A percentile compares a stretch with the other conserved stretches of the same genome.
These are phyloP conservation scores for Drosophila mimica DNA, from an alignment of 2,888 invertebrate species.

Conservation along the genomic window DNA sequence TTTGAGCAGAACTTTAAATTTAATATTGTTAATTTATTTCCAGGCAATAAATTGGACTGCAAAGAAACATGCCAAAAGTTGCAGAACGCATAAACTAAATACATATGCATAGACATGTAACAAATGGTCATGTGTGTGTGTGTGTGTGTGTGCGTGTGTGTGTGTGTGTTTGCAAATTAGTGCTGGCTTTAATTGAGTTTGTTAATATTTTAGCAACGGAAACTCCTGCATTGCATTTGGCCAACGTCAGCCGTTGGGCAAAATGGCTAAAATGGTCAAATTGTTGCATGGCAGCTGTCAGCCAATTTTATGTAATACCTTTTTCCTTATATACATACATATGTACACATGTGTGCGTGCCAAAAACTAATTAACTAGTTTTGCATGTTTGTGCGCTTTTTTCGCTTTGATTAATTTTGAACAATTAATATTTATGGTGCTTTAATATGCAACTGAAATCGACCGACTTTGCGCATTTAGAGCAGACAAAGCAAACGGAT, in stretches of 20 bases:
- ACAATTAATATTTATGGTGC: slow-evolving; percentile 74
- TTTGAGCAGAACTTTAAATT: slow-evolving; percentile 69
- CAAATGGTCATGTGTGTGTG: slow-evolving; percentile 46
- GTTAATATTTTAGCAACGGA: slow-evolving; percentile 79
- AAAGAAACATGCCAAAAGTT: slow-evolving; percentile 65
- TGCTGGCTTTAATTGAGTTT: slow-evolving; percentile 77
- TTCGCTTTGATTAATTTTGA: slow-evolving; percentile 70
- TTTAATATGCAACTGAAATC: slow-evolving; percentile 44
- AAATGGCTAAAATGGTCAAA: slow-evolving; percentile 51
- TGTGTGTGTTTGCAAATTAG: slow-evolving; percentile 58
- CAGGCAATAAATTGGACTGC: slow-evolving; percentile 70
- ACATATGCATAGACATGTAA: slow-evolving; percentile 57
- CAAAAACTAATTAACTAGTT: slow-evolving; percentile 77
- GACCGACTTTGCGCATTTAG: slow-evolving; percentile 58
- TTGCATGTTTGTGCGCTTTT: slow-evolving; percentile 46
- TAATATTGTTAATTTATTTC: slow-evolving; percentile 80
- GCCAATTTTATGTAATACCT: slow-evolving; percentile 63
- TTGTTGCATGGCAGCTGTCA: slow-evolving; percentile 73
- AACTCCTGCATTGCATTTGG: slow-evolving; percentile 51
- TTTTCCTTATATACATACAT: slow-evolving; percentile 2
- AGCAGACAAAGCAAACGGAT: slow-evolving; percentile 46
- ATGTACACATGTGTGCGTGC: slow-evolving; percentile 48
- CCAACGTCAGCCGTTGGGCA: slow-evolving; percentile 25
- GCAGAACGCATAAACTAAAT: slow-evolving; percentile 30
- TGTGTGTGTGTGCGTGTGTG: slow-evolving; percentile 5